These are phyloP conservation scores for Falcaria lacertinaria DNA, from an alignment of 2,888 invertebrate species.

Conservation along the genomic window DNA sequence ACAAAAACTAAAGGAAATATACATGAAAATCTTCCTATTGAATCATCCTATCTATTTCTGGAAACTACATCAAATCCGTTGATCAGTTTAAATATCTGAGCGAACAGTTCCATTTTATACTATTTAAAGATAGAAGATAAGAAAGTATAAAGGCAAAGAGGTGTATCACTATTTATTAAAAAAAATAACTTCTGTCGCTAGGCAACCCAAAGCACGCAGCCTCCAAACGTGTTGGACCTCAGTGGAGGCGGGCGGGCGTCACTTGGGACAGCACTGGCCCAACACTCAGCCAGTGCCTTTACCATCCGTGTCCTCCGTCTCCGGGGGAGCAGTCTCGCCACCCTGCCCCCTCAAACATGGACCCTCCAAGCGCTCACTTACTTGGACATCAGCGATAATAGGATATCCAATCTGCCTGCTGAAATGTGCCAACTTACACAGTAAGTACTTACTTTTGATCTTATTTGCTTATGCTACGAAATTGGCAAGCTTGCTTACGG, in stretches of 20 bases:
- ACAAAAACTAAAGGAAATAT: no score
- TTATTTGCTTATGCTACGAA: no score
- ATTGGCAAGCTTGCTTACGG: no score
- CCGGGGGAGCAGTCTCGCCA: conserved; percentile 77
- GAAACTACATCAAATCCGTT: no score
- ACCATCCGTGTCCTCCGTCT: conserved; percentile 57
- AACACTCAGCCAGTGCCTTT: conserved; percentile 56
- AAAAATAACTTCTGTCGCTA: conserved; percentile 26
- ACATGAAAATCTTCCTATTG: no score
- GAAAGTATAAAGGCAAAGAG: no score
- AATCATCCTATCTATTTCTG: no score
- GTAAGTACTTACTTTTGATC: conserved; percentile 47
- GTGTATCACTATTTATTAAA: no score
- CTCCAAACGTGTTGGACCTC: conserved; percentile 65
- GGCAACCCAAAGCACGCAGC: conserved; percentile 70
- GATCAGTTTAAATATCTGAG: no score
- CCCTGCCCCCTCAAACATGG: conserved; percentile 81
- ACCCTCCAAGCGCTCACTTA: conserved; percentile 80
- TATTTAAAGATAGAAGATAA: no score
- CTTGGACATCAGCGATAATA: conserved; percentile 85
- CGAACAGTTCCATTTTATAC: no score
- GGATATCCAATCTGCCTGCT: conserved; percentile 81
- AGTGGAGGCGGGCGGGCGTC: conserved; percentile 60
- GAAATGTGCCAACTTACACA: conserved; percentile 78
- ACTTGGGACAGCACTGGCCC: conserved; percentile 50